phyloP scores from a whole-genome alignment of 2,888 invertebrate genomes.

The Phytoseiulus persimilis region DNA sequence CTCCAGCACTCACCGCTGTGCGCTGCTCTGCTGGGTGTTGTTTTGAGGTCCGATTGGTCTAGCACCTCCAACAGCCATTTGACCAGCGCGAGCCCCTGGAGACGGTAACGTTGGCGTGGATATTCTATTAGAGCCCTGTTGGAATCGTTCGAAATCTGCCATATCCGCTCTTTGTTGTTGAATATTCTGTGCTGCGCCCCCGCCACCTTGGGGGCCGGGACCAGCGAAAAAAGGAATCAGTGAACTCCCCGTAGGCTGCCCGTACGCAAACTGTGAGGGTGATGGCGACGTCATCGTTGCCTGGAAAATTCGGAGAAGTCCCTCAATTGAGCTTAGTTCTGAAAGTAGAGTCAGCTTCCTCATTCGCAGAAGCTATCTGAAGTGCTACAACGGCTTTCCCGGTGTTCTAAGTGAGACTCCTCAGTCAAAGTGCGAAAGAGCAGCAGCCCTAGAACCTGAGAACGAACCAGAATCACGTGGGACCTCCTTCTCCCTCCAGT shows the following conservation, averaged over 20 bases:
- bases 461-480: too few species aligned
- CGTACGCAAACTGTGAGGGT: constrained; percentile 33
- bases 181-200: constrained; percentile 16
- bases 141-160: constrained; percentile 33
- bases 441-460: too few species aligned
- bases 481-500: too few species aligned
- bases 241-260: constrained; percentile 36
- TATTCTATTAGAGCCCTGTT: constrained; percentile 36
- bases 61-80: constrained; percentile 35
- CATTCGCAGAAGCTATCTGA: too few species aligned
- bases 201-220: constrained; percentile 30
- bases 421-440: too few species aligned
- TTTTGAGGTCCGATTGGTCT: constrained; percentile 25
- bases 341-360: not conserved
- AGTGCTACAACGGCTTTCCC: too few species aligned
- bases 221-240: constrained; percentile 31
- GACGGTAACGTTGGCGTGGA: constrained; percentile 17
- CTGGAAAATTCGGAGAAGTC: not conserved
- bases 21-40: constrained; percentile 25
- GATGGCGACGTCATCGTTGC: constrained; percentile 38
- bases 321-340: too few species aligned
- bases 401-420: too few species aligned
- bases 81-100: constrained; percentile 9
- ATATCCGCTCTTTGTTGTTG: constrained; percentile 27
- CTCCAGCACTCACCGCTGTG: not conserved